phyloP scores from a whole-genome alignment of 1,140 invertebrate species.

The Heliothis virescens region DNA sequence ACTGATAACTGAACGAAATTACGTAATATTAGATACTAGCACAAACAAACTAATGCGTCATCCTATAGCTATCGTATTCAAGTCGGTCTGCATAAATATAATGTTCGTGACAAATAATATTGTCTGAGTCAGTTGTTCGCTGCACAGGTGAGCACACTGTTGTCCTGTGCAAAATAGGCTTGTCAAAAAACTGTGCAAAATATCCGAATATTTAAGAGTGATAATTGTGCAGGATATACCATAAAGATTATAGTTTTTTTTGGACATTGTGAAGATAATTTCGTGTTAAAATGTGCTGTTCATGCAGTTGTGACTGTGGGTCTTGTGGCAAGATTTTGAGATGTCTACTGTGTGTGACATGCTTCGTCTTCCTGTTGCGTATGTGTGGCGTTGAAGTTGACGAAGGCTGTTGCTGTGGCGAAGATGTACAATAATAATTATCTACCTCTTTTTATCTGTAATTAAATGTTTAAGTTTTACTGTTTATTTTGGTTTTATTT shows the following conservation, averaged over 20 bases:
- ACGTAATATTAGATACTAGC: background rate
- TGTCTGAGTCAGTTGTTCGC: background rate
- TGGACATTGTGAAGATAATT: no score
- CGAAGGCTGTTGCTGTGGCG: constrained; percentile 62
- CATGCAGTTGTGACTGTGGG: constrained; percentile 65
- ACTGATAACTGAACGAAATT: constrained; percentile 4
- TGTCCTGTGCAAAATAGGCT: background rate
- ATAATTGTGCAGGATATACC: background rate
- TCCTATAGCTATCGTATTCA: background rate
- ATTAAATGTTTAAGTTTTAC: constrained; percentile 23
- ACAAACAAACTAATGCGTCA: constrained; percentile 13
- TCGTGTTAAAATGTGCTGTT: constrained; percentile 64
- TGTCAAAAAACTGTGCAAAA: background rate
- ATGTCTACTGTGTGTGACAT: constrained; percentile 68
- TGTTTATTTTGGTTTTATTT: constrained; percentile 13
- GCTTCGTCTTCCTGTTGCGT: constrained; percentile 65
- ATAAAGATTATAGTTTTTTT: background rate
- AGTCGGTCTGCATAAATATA: background rate
- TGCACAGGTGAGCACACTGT: background rate
- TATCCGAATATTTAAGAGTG: background rate
- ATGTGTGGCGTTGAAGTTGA: constrained; percentile 71
- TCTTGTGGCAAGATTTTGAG: constrained; percentile 66
- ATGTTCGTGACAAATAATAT: background rate
- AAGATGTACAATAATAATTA: constrained; percentile 37
- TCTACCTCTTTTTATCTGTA: background rate